A percentile compares a stretch with the other conserved stretches of the same genome.
These are phyloP conservation scores for Oegoconia quadripuncta DNA, from an alignment of 2,888 invertebrate genomes.

Conservation along the genomic window DNA sequence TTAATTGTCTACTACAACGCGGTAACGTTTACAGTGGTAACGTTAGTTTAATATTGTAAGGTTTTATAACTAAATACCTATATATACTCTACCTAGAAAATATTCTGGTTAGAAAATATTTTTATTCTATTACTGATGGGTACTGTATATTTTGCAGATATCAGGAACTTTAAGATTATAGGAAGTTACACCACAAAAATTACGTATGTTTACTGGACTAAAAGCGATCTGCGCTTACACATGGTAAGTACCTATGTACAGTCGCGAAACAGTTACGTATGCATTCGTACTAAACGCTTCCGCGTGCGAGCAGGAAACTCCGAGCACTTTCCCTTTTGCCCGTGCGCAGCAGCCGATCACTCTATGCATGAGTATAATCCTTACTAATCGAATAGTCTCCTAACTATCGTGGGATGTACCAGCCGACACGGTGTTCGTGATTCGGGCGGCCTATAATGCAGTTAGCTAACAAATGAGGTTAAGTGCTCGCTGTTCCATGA, in stretches of 20 bases:
- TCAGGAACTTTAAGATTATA: no score
- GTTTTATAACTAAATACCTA: no score
- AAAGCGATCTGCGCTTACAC: neutral
- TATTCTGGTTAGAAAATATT: no score
- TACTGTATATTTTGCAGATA: no score
- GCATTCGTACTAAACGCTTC: slow-evolving; percentile 53
- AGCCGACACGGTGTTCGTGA: slow-evolving; percentile 28
- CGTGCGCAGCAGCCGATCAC: slow-evolving; percentile 70
- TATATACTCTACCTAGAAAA: no score
- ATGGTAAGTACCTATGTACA: slow-evolving; percentile 2
- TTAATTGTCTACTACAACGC: no score
- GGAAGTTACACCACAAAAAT: no score
- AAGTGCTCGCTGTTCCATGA: slow-evolving; percentile 58
- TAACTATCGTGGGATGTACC: slow-evolving; percentile 18
- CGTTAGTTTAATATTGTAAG: no score
- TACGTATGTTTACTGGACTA: no score
- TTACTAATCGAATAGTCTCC: slow-evolving; percentile 33
- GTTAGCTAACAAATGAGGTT: slow-evolving; percentile 70
- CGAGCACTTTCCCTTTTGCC: slow-evolving; percentile 76
- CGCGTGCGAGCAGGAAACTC: slow-evolving; percentile 73
- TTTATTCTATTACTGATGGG: no score
- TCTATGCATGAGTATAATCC: slow-evolving; percentile 62
- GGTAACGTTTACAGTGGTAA: no score
- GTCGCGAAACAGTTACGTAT: slow-evolving; percentile 28
- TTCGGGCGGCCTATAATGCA: slow-evolving; percentile 55